These are phyloP conservation scores for Sylvia borin DNA, from an alignment of 2,797 vertebrate genomes.

Conservation along the genomic window DNA sequence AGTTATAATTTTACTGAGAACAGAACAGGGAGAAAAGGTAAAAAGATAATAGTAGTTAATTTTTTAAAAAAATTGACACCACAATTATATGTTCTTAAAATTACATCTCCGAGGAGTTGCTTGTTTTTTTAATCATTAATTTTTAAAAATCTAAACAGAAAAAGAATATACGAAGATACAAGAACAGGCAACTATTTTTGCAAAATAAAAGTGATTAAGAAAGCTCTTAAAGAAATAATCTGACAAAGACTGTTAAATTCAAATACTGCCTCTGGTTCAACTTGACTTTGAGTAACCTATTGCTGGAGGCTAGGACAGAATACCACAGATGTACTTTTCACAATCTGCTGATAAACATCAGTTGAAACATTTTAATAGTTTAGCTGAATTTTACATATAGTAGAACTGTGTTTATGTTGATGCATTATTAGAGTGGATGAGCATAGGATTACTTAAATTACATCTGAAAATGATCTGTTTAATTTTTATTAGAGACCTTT, in stretches of 20 bases:
- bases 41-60: neutral
- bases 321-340: neutral
- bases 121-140: neutral
- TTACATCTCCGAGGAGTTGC: neutral
- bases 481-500: neutral
- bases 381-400: neutral
- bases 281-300: neutral
- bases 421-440: neutral
- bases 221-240: neutral
- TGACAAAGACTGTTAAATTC: neutral
- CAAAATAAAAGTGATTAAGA: neutral
- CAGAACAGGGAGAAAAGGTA: neutral
- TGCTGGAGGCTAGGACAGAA: neutral
- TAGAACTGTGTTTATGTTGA: neutral
- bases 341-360: neutral
- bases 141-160: neutral
- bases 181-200: neutral
- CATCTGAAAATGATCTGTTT: neutral
- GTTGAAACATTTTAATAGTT: neutral
- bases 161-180: neutral
- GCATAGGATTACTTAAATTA: neutral
- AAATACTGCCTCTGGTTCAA: neutral
- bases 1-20: neutral
- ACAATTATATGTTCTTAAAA: neutral
- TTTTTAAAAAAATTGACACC: neutral